A percentile compares a stretch with the other conserved stretches of the same genome.
Evolutionary conservation across 2,888 invertebrate species (phyloP).

Genomic region (Tryphoninae sp.): DNA sequence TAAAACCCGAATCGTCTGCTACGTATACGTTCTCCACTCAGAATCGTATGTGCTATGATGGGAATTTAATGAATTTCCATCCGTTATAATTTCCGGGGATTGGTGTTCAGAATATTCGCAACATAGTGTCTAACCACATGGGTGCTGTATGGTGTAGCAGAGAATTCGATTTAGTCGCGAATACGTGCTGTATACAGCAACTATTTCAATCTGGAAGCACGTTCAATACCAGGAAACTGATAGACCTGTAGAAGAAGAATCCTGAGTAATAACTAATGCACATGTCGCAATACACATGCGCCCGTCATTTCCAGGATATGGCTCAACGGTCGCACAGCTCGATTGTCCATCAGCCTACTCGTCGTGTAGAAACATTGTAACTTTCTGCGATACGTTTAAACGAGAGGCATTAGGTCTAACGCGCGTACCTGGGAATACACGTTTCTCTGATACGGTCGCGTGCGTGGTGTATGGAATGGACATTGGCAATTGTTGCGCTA

Average conservation of each 20-base stretch:
- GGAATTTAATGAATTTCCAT: conserved; percentile 54
- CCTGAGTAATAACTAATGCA: not conserved
- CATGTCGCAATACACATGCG: not conserved
- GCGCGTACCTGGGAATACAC: conserved; percentile 1
- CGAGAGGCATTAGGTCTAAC: not conserved
- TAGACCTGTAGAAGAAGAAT: not conserved
- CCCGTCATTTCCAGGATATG: not conserved
- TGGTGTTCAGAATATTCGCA: conserved; percentile 20
- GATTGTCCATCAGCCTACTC: not conserved
- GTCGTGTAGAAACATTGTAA: not conserved
- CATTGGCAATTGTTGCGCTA: conserved; percentile 4
- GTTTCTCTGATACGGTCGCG: conserved; percentile 23
- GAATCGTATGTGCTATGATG: conserved; percentile 18
- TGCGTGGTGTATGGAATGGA: conserved; percentile 29
- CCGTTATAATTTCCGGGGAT: conserved; percentile 22
- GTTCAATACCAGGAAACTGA: conserved; percentile 6
- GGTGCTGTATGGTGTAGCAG: not conserved
- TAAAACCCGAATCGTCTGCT: conserved; percentile 4
- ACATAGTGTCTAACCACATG: not conserved
- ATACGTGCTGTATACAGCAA: not conserved
- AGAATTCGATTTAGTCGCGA: not conserved
- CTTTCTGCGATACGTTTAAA: conserved; percentile 15
- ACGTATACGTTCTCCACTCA: not conserved
- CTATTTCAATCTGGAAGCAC: conserved; percentile 25
- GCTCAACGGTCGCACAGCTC: not conserved